These are phyloP conservation scores for Centropristis striata DNA, from an alignment of 2,113 vertebrate species.

Conservation along the genomic window DNA sequence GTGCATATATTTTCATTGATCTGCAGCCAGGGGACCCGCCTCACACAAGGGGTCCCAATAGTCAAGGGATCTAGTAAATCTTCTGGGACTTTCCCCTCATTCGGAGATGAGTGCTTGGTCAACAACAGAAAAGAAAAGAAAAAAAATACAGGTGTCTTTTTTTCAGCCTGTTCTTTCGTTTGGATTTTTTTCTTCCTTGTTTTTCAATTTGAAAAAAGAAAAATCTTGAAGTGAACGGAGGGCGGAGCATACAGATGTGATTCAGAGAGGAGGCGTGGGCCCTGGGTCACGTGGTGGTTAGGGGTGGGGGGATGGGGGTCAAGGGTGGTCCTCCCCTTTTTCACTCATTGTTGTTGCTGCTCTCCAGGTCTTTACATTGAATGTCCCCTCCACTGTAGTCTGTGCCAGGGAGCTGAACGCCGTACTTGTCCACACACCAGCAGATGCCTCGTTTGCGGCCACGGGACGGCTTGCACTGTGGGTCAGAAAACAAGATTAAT, in stretches of 20 bases:
- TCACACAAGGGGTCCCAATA: slow-evolving; percentile 53
- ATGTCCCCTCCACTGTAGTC: slow-evolving; percentile 94
- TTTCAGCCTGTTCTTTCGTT: slow-evolving; percentile 75
- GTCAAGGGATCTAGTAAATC: slow-evolving; percentile 67
- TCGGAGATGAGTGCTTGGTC: slow-evolving; percentile 82
- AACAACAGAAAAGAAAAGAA: slow-evolving; percentile 65
- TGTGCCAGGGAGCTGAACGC: slow-evolving; percentile 94
- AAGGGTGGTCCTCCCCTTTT: slow-evolving; percentile 51
- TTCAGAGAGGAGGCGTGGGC: slow-evolving; percentile 85
- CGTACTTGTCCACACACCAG: slow-evolving; percentile 99
- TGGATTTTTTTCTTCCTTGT: slow-evolving; percentile 50
- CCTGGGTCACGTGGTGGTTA: slow-evolving; percentile 79
- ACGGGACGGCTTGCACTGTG: slow-evolving; percentile 97
- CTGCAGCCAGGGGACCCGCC: slow-evolving; percentile 67
- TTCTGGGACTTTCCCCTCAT: slow-evolving; percentile 70
- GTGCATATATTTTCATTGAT: slow-evolving; percentile 82
- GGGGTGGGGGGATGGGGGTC: slow-evolving; percentile 41
- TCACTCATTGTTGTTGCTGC: slow-evolving; percentile 96
- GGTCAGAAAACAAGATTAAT: neutral
- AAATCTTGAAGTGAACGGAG: slow-evolving; percentile 82
- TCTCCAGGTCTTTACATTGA: slow-evolving; percentile 97
- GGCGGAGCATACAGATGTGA: slow-evolving; percentile 80
- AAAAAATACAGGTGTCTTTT: slow-evolving; percentile 78
- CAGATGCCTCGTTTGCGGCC: slow-evolving; percentile 97
- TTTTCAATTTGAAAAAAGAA: slow-evolving; percentile 47